phyloP scores from a whole-genome alignment of 2,797 vertebrate genomes.

The Urosaurus nigricauda region DNA sequence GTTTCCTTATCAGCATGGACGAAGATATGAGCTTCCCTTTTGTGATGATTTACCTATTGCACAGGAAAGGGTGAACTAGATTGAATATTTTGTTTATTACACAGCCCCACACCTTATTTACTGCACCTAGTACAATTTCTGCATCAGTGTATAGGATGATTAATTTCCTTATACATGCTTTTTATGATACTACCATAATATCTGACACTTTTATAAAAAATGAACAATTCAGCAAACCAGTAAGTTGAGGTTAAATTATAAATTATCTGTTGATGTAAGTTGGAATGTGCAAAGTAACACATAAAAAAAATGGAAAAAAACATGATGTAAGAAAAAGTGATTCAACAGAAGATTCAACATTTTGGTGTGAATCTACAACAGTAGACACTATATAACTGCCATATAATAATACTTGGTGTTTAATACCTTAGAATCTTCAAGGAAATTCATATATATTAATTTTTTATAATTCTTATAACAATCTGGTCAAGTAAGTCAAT shows the following conservation, averaged over 20 bases:
- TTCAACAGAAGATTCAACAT: constrained; percentile 6
- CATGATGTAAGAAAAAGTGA: neutral
- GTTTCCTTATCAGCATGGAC: neutral
- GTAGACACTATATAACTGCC: neutral
- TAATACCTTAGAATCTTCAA: neutral
- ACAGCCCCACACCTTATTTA: constrained; percentile 15
- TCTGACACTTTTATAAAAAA: constrained; percentile 30
- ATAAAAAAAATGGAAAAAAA: constrained; percentile 3
- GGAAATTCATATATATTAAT: neutral
- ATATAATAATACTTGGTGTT: neutral
- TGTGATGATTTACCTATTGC: constrained; percentile 12
- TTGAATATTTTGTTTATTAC: constrained; percentile 34
- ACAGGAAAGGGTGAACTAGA: neutral
- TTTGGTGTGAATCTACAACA: neutral
- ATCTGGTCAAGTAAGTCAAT: neutral
- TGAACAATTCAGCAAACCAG: constrained; percentile 18
- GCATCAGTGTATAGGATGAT: constrained; percentile 9
- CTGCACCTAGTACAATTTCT: neutral
- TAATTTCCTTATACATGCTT: constrained; percentile 19
- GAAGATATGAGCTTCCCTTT: neutral
- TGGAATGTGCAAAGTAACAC: constrained; percentile 4
- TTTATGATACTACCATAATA: constrained; percentile 29
- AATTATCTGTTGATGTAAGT: constrained; percentile 12
- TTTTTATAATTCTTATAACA: neutral
- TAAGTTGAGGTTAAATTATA: constrained; percentile 17